A percentile compares a stretch with the other conserved stretches of the same genome.
phyloP scores from a whole-genome alignment of 2,113 vertebrate species.

The Prionailurus bengalensis region DNA sequence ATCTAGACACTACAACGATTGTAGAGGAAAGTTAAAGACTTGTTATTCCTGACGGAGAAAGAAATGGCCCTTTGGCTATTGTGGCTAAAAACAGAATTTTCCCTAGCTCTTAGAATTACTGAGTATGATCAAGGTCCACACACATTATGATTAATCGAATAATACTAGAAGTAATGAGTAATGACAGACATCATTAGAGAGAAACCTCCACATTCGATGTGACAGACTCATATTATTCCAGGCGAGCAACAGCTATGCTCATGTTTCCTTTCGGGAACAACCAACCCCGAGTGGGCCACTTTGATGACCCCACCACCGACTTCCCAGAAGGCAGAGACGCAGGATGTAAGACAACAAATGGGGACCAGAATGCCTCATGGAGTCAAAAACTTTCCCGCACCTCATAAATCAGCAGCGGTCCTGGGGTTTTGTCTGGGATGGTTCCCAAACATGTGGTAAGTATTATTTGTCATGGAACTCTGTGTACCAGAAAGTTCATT shows the following conservation, averaged over 20 bases:
- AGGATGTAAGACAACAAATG: background rate
- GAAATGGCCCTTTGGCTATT: background rate
- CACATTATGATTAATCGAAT: background rate
- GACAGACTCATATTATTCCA: background rate
- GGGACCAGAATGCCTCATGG: background rate
- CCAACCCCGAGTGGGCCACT: background rate
- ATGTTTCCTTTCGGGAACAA: background rate
- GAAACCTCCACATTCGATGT: background rate
- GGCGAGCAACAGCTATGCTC: background rate
- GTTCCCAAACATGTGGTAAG: constrained; percentile 24
- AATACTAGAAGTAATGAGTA: background rate
- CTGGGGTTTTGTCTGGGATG: background rate
- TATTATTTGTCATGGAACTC: constrained; percentile 36
- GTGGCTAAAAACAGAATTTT: background rate
- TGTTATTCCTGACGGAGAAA: background rate
- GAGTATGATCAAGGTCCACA: background rate
- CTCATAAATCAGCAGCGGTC: background rate
- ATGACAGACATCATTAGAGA: background rate
- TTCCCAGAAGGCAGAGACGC: background rate
- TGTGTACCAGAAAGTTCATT: background rate
- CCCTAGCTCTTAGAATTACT: background rate
- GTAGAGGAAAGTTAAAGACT: background rate
- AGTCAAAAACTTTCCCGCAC: background rate
- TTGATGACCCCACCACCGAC: background rate
- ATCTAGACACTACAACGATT: background rate